These are phyloP conservation scores for Drosophila orosa DNA, from an alignment of 1,140 invertebrate genomes.

Conservation along the genomic window DNA sequence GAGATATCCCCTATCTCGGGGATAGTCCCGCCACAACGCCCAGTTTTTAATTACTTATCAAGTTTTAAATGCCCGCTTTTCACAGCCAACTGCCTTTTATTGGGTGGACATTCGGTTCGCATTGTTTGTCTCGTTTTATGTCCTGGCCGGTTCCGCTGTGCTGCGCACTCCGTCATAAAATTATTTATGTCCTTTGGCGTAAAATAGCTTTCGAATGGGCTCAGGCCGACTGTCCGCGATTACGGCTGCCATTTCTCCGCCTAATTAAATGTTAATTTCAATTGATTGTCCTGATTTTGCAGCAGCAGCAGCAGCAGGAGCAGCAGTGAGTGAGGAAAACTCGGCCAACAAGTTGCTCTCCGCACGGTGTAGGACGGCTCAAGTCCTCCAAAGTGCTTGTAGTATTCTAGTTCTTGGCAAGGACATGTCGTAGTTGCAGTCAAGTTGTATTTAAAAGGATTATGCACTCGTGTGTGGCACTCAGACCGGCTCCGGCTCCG, in stretches of 20 bases:
- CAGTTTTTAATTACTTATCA: conserved; percentile 77
- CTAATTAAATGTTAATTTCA: conserved; percentile 79
- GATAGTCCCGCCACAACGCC: conserved; percentile 1
- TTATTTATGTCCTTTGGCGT: conserved; percentile 67
- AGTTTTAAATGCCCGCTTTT: conserved; percentile 70
- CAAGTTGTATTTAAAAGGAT: conserved; percentile 77
- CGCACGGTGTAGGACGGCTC: conserved; percentile 12
- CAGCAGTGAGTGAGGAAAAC: neutral
- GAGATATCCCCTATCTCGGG: conserved; percentile 33
- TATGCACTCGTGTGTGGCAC: conserved; percentile 69
- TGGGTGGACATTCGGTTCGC: conserved; percentile 57
- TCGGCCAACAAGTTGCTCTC: conserved; percentile 33
- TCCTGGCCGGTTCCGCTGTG: conserved; percentile 49
- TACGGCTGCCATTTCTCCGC: conserved; percentile 52
- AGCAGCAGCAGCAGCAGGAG: neutral
- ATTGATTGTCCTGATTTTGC: conserved; percentile 64
- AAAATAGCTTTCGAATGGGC: conserved; percentile 65
- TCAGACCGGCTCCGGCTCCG: conserved; percentile 35
- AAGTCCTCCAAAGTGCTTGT: conserved; percentile 29
- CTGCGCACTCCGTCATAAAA: conserved; percentile 59
- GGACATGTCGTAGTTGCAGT: conserved; percentile 49
- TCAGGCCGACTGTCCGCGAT: conserved; percentile 45
- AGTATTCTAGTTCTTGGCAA: conserved; percentile 44
- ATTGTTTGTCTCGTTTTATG: conserved; percentile 55
- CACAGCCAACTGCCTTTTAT: conserved; percentile 73